Conservation (phyloP, 2,797 vertebrate species). For the Merluccius polli region DNA sequence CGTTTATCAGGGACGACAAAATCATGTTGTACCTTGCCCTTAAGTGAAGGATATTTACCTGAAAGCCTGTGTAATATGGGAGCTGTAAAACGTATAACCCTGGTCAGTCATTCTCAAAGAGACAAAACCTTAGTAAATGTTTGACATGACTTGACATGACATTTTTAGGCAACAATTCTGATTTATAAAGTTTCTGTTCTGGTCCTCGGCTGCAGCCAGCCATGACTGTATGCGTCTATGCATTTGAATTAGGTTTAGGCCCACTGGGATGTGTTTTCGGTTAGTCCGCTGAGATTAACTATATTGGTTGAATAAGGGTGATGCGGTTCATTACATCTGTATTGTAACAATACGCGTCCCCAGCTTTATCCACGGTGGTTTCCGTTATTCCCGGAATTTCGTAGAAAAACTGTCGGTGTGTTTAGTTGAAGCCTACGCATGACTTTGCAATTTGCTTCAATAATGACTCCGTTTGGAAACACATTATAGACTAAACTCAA, state of each 20-base stretch:
- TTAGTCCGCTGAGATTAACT: no score
- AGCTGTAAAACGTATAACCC: conserved; percentile 24
- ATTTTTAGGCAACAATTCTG: background rate
- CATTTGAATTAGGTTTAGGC: no score
- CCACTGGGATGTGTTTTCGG: no score
- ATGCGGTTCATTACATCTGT: background rate
- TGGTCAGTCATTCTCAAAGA: conserved; percentile 18
- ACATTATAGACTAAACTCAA: background rate
- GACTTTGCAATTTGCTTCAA: background rate
- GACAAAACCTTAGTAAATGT: conserved; percentile 45
- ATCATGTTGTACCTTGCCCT: conserved; percentile 5
- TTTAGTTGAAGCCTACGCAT: no score
- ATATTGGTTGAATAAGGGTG: no score
- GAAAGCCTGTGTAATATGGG: conserved; percentile 7
- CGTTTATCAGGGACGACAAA: conserved; percentile 2
- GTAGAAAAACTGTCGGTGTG: no score
- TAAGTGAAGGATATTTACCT: conserved; percentile 44
- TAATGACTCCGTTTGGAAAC: background rate
- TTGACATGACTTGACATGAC: conserved; percentile 37
- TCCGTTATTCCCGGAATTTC: background rate
- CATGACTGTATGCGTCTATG: no score
- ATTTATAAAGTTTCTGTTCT: background rate
- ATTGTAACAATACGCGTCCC: background rate
- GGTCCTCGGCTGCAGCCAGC: background rate
- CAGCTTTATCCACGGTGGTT: background rate